Evolutionary conservation across 2,113 vertebrate genomes (phyloP), one percentile per base, ranked within the genome.

Genomic region (Galbula dea): DNA sequence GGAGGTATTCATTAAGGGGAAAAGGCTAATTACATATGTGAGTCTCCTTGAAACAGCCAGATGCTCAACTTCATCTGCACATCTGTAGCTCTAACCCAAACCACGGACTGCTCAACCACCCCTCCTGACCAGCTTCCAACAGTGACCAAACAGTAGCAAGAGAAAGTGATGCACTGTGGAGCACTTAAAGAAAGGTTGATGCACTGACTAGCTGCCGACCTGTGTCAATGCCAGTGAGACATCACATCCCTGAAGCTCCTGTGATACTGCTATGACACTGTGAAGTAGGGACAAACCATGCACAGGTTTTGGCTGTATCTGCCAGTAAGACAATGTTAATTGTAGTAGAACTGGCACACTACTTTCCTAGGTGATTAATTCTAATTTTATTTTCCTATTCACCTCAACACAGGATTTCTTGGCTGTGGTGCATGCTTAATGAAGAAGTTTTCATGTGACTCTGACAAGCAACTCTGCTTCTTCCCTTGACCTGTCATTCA

Each of bases 251-350:
- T 41, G 29, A 78, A 75, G n/a, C 41, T 79, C 36, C 65, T 16
- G 7, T 20, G 27, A 39, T 23, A 46, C 8, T 29, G 26, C 54
- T 52, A 8, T 2, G 2, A 57, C 51, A 34, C 49, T 18, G 36
- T 1, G 0, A 88, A 75, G 30, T 0, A 22, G n/a, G 51, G 39
- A 75, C 23, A 69, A 59, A 57, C 19, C 27, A 21, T 1, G 7
- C 11, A 15, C 1, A 15, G 32, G 10, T 10, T 81, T 54, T 34
- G 76, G 45, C 30, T 59, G 4, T 11, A 34, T 8, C 58, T 84
- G 49, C 41, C 58, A 34, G 49, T 18, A 72, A 93, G 41, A n/a
- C 39, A 83, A 75, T 17, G 54, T 80, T 32, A 29, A 34, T 2
- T 5, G 29, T n/a, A 59, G 22, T 84, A 62, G 52, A 49, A 41